Evolutionary conservation across 2,888 invertebrate genomes (phyloP).

Genomic region (Cerastis rubricosa): DNA sequence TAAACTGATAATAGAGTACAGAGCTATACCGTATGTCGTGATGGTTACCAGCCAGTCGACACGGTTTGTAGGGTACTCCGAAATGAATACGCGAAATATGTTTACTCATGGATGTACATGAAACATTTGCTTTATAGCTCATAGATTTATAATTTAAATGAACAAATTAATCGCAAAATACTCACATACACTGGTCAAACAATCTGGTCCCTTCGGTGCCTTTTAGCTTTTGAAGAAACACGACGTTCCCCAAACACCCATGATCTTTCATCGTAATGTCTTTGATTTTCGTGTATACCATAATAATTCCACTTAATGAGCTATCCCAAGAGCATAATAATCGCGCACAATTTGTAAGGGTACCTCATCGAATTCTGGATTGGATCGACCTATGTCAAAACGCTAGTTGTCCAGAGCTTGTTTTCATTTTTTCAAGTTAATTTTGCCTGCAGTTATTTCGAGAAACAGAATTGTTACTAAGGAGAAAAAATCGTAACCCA

Average conservation of each 20-base stretch:
- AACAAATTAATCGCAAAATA: constrained; percentile 2
- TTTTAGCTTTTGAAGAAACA: background rate
- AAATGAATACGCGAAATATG: background rate
- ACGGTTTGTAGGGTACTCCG: background rate
- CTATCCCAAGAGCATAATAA: background rate
- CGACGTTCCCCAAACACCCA: background rate
- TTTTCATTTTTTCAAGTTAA: background rate
- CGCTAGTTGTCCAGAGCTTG: background rate
- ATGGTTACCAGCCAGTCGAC: background rate
- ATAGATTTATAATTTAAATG: background rate
- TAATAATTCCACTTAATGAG: constrained; percentile 7
- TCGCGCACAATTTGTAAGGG: background rate
- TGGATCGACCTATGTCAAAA: background rate
- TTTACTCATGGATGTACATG: too few relatives aligned
- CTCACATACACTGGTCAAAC: background rate
- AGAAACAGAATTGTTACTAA: background rate
- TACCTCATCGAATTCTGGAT: background rate
- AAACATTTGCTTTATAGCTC: constrained; percentile 8
- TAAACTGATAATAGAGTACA: background rate
- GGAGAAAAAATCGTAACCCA: background rate
- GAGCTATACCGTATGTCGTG: background rate
- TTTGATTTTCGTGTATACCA: background rate
- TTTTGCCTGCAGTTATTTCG: background rate
- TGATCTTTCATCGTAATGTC: background rate
- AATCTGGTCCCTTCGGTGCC: background rate